Percentiles rank a stretch among this genome's conserved stretches.
These are phyloP conservation scores for Anoplolepis gracilipes DNA, from an alignment of 1,140 invertebrate species.

Conservation along the genomic window DNA sequence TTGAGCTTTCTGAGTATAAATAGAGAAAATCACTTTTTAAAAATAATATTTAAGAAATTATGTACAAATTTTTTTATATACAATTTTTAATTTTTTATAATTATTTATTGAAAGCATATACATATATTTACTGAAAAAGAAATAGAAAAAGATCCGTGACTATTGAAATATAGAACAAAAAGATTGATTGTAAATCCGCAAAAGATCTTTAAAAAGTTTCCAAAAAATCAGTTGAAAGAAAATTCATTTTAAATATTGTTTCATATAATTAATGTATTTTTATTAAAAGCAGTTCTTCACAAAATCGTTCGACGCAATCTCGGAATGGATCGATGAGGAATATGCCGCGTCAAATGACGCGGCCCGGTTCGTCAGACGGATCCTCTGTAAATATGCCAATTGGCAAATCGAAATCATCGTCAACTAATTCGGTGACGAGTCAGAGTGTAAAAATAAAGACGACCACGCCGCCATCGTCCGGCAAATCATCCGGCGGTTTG, in stretches of 20 bases:
- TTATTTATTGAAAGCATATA: too few species aligned
- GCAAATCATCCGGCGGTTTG: conserved; percentile 61
- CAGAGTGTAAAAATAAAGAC: conserved; percentile 83
- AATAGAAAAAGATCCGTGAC: background rate
- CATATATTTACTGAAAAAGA: background rate
- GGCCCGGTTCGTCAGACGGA: conserved; percentile 76
- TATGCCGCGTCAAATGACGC: conserved; percentile 79
- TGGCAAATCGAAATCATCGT: conserved; percentile 83
- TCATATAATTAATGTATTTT: conserved; percentile 22
- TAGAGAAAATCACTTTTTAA: too few species aligned
- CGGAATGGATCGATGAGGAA: conserved; percentile 77
- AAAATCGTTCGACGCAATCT: conserved; percentile 65
- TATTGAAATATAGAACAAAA: background rate
- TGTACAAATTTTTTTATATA: background rate
- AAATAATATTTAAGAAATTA: too few species aligned
- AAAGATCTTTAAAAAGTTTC: background rate
- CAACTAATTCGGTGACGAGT: conserved; percentile 82
- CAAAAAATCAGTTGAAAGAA: background rate
- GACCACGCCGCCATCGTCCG: conserved; percentile 68
- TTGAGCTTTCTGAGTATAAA: too few species aligned
- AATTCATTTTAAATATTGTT: background rate
- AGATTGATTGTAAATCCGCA: background rate
- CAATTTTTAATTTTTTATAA: too few species aligned
- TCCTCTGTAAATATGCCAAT: conserved; percentile 82
- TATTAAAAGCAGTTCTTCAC: conserved; percentile 43